Conservation (phyloP, 2,797 vertebrate genomes). For the Bradypodion ventrale region DNA sequence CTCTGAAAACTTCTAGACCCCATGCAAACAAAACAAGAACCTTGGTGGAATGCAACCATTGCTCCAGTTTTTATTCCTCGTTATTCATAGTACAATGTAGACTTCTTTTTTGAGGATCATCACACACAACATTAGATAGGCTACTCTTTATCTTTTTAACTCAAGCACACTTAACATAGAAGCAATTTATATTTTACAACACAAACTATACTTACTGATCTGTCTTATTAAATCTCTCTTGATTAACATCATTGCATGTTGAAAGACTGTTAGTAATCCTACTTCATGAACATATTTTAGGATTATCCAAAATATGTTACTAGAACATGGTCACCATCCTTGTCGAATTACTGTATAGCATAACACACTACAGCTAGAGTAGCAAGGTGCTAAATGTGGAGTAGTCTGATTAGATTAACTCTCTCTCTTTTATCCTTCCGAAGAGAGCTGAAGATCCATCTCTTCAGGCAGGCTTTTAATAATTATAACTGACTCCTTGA, state of each 20-base stretch:
- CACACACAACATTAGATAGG: background rate
- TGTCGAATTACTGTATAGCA: too few species aligned
- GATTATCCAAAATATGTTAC: background rate
- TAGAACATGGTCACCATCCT: too few species aligned
- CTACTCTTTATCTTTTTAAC: constrained; percentile 4
- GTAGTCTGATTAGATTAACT: too few species aligned
- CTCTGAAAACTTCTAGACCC: constrained; percentile 26
- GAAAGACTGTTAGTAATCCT: background rate
- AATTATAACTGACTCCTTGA: too few species aligned
- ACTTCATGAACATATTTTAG: background rate
- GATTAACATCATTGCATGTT: background rate
- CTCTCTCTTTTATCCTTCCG: too few species aligned
- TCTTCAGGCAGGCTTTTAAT: too few species aligned
- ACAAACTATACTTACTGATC: background rate
- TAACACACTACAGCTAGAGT: too few species aligned
- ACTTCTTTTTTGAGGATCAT: background rate
- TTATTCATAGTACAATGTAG: constrained; percentile 25
- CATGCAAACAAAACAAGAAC: too few species aligned
- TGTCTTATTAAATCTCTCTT: background rate
- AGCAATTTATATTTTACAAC: background rate
- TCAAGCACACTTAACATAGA: background rate
- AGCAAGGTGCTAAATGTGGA: too few species aligned
- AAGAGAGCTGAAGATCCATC: too few species aligned
- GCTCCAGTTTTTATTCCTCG: background rate
- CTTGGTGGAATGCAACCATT: constrained; percentile 27